phyloP scores from a whole-genome alignment of 2,888 invertebrate species.

The Nipponacmea schrenckii region DNA sequence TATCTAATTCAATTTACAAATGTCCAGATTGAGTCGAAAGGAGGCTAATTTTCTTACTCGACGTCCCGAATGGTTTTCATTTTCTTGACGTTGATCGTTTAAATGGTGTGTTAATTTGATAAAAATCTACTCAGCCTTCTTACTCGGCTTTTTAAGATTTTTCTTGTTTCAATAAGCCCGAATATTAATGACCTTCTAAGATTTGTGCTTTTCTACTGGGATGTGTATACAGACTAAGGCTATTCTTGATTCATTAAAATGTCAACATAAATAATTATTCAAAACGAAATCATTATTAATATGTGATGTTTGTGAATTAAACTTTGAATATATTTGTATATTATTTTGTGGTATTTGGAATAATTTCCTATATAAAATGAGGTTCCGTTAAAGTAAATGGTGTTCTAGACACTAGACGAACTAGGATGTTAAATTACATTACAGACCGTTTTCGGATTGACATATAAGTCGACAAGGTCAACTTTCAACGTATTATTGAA shows the following conservation, averaged over 20 bases:
- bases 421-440: too few species aligned
- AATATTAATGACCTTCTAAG: neutral
- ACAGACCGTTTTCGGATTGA: too few species aligned
- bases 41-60: slow-evolving; percentile 3
- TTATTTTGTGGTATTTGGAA: too few species aligned
- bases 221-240: neutral
- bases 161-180: neutral
- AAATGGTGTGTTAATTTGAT: slow-evolving; percentile 4
- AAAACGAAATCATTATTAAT: too few species aligned
- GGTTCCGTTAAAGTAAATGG: too few species aligned
- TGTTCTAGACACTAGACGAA: too few species aligned
- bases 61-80: neutral
- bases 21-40: neutral
- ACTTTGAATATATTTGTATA: too few species aligned
- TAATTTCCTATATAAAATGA: too few species aligned
- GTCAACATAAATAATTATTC: too few species aligned
- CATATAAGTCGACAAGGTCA: too few species aligned
- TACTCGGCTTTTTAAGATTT: slow-evolving; percentile 1
- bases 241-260: neutral
- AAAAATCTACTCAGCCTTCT: slow-evolving; percentile 1
- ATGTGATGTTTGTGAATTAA: too few species aligned
- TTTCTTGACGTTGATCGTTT: neutral
- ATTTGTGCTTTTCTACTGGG: neutral
- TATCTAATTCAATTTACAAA: slow-evolving; percentile 6
- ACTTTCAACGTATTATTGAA: too few species aligned